Evolutionary conservation across 2,113 vertebrate genomes (phyloP), one percentile per base, ranked within the genome.

Genomic region (Leptodactylus fuscus): DNA sequence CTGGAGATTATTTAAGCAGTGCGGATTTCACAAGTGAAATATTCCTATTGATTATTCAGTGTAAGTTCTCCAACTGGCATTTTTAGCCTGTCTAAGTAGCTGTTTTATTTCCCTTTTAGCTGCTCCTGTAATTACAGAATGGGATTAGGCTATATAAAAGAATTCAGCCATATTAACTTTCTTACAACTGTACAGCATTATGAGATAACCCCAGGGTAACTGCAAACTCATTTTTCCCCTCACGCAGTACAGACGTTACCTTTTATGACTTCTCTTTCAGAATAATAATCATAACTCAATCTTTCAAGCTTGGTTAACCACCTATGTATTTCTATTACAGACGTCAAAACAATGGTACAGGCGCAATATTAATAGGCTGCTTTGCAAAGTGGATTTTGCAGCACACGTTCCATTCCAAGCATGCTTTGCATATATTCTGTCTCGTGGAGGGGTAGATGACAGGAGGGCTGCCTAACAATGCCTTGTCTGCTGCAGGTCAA

Each of bases 281-380:
- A 80, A 85, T 85, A 86, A 86, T 86, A 86, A 86, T 86, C 84
- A 86, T 86, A 86, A 86, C 84, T 86, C 84, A 86, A 86, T 86
- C 84, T 86, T 86, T 81, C 84, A 81, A 77, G 84, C 84, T 73
- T 81, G 84, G 84, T 86, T 86, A 86, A 70, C 84, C 84, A 86
- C 77, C 76, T 81, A 86, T 86, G 77, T 53, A 81, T 86, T 86
- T 86, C 84, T 86, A 86, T 86, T 81, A 86, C 67, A 60, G 77
- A 70, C 51, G 77, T 86, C 84, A 81, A 86, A 81, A 86, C 84
- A 86, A 81, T 81, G 48, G 84, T 27, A 81, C 62, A 81, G 76
- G 48, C 10, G 20, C 32, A 27, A 81, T 86, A 86, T 86, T 80
- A 86, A 86, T 81, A 86, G 84, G 84, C 84, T 86, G 49, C 36